Base-by-base conservation (phyloP, 2,113 vertebrate species). In the Caloenas nicobarica region DNA sequence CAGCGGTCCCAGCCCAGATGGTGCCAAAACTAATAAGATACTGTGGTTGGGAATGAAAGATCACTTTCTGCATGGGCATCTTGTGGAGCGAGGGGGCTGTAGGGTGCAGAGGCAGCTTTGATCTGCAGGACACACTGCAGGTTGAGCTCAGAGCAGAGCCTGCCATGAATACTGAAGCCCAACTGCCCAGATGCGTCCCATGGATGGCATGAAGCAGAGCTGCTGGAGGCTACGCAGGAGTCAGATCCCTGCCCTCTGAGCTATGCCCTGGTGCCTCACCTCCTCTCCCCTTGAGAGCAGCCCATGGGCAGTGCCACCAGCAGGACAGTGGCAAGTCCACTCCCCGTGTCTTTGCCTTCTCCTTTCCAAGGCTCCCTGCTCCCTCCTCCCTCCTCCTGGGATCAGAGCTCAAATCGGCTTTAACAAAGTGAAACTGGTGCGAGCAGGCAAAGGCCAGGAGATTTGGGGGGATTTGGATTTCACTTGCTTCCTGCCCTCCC, bases 361-460 rank as follows among this genome's bases (percentile, higher is more conserved):
- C 81, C 46, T 89, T 86, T 90, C 69, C 56, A 60, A 61, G 66
- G 79, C 81, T 89, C 56, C 83, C 62, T 89, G 53, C 86, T 94
- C 93, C 71, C 88, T 91, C 79, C 93, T 96, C 89, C 86, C 65
- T 92, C 87, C 62, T 1, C 2, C 66, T 81, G 79, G 94, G 97
- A 96, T 97, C 93, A 97, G 95, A 85, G 89, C 94, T 96, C 91
- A 97, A 96, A 97, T 97, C 96, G 65, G 95, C 96, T 97, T 96
- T 97, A 97, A 84, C 92, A 95, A 96, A 97, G 94, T 93, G 97
- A 97, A 97, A 97, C 96, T 82, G 91, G 97, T 97, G 95, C 56
- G 5, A 97, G 96, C 96, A 97, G 96, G 97, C 97, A 96, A 93
- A 95, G 94, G 96, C 94, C 90, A 89, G 95, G 89, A 97, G 97